Base-by-base conservation (phyloP, 2,113 vertebrate species). In the Syrrhaptes paradoxus region DNA sequence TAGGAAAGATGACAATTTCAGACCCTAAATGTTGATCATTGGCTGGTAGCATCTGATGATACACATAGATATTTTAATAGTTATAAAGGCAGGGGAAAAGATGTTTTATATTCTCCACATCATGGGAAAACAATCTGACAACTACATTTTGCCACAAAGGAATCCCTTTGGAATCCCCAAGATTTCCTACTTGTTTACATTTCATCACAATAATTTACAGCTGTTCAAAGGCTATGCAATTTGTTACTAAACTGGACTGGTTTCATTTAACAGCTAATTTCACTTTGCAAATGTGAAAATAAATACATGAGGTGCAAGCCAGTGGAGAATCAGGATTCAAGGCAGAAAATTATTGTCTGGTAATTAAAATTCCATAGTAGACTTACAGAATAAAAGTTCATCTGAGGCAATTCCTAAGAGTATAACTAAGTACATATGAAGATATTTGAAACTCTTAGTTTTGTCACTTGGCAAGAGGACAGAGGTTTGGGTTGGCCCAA, bases 251-350 rank as follows among this genome's bases (percentile, higher is more conserved):
- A 76, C 38, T 36, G 36, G 14, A 45, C 43, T 49, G 51, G 48
- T 89, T 95, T 92, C 65, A 88, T 90, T 97, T 94, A 92, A 80
- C 90, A 88, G 79, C 34, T 92, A 70, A 85, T 86, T 85, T 85
- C 55, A 86, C 26, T 62, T 55, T 88, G 72, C 63, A 55, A 68
- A 71, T 43, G 88, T 95, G 83, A 63, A 89, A 95, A 93, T 95
- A 89, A 92, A 85, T 84, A 71, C 29, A 48, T 0, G 1, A 89
- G 65, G 68, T 86, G 86, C 72, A 86, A 95, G 86, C 16, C 90
- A 38, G 19, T 55, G 19, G 88, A 66, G 94, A 93, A 86, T 66
- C 77, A 76, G 22, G 21, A 88, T 85, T 71, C 49, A 68, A 83
- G 54, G 46, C 59, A 66, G 68, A 85, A 85, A 71, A 88, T 49